Evolutionary conservation across 2,888 invertebrate genomes (phyloP).

Genomic region (Trichogramma dendrolimi): DNA sequence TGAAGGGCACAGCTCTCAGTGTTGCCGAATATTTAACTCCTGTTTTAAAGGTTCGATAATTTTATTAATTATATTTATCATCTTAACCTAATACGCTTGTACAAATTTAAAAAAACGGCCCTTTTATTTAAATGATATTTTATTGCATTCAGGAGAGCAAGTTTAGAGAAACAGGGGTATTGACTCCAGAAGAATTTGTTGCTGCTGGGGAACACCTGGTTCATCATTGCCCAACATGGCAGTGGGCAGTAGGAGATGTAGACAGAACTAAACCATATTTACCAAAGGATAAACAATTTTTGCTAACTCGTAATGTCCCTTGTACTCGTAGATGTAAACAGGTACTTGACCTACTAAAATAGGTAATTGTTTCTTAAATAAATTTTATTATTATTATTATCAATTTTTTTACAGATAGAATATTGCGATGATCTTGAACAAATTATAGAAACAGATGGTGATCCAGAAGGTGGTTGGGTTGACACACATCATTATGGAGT

Average conservation of each 20-base stretch:
- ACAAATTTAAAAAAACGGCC: background rate
- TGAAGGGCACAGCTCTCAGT: constrained; percentile 91
- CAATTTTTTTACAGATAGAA: constrained; percentile 65
- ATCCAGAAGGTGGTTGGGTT: constrained; percentile 92
- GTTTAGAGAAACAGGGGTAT: constrained; percentile 93
- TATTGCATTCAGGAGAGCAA: constrained; percentile 75
- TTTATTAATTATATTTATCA: constrained; percentile 21
- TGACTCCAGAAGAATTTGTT: constrained; percentile 99
- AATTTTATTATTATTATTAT: background rate
- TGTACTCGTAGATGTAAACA: constrained; percentile 94
- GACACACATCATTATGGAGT: constrained; percentile 89
- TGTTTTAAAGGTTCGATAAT: constrained; percentile 75
- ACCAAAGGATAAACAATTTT: constrained; percentile 93
- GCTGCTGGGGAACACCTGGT: constrained; percentile 97
- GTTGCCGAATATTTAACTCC: constrained; percentile 97
- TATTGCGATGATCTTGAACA: constrained; percentile 88
- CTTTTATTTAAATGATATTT: background rate
- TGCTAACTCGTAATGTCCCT: constrained; percentile 95
- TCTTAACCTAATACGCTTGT: background rate
- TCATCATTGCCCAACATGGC: constrained; percentile 99
- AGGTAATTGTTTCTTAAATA: background rate
- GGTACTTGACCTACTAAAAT: constrained; percentile 48
- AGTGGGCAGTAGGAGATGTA: constrained; percentile 93
- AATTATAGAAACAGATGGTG: constrained; percentile 76
- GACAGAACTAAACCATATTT: constrained; percentile 83